Evolutionary conservation across 2,888 invertebrate genomes (phyloP), one percentile per base, ranked within the genome.

Genomic region (Cordylochernes scorpioides): DNA sequence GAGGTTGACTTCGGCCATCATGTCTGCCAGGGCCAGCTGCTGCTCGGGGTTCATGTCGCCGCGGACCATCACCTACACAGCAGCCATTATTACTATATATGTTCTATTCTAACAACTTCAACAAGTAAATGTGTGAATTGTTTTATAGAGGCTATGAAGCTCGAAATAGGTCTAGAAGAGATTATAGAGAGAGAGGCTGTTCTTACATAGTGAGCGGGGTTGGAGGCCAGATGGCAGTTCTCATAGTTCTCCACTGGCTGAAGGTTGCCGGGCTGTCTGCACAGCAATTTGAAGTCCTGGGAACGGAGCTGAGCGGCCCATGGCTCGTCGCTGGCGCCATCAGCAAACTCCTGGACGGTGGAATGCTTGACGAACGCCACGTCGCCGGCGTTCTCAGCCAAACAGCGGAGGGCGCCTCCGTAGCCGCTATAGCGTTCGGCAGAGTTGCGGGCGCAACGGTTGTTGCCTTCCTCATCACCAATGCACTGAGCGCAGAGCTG

Each of bases 361-460:
- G 57, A 55, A 36, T 67, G 61, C 40, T 65, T 65, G 2, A 78
- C 53, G 42, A 80, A 77, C 1, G 75, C 75, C 0, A 78, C 73
- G 44, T 78, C 75, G 4, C 63, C 71, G 34, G 58, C 60, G 1
- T 64, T 67, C 36, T 67, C 64, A 2, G 63, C 55, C 9, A 78
- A 50, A 38, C 72, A 71, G 30, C 62, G 54, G 19, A 73, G 46
- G 1, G 71, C 70, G 2, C 65, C 63, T 28, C 56, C 63, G 34
- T 59, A 52, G 33, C 71, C 71, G 0, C 64, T 67, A 9, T 49
- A 48, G 3, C 40, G 33, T 29, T 44, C 44, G 15, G 29, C 29
- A 2, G 29, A 30, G 24, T 37, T 24, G 10, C 36, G 22, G 24
- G 36, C 21, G 34, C 39, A 39, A 19, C 30, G 31, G 14, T 34